Percentiles rank a stretch among this genome's conserved stretches.
Evolutionary conservation across 1,140 invertebrate genomes (phyloP).

Genomic region (Temnothorax nylanderi): DNA sequence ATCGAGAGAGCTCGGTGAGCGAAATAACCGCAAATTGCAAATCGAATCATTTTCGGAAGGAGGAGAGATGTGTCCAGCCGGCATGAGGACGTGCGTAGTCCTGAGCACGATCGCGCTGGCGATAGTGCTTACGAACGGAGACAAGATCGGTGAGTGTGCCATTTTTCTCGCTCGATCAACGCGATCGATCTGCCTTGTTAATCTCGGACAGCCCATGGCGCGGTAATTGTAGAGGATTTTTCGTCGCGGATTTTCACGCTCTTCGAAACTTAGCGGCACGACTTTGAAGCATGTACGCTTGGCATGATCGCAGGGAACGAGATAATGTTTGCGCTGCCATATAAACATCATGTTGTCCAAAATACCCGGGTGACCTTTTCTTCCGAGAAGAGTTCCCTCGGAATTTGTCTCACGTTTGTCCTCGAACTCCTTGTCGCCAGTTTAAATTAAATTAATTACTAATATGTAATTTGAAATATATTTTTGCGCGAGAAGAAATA

Average conservation of each 20-base stretch:
- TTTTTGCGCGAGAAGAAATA: neutral
- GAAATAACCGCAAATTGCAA: neutral
- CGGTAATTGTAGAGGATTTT: neutral
- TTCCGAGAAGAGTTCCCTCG: neutral
- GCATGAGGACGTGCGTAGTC: neutral
- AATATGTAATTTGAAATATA: neutral
- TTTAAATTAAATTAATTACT: neutral
- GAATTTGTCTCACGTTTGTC: neutral
- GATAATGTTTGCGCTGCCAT: neutral
- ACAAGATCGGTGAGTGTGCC: conserved; percentile 10
- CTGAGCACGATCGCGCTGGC: neutral
- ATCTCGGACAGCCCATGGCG: neutral
- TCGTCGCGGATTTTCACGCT: neutral
- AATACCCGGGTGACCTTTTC: conserved; percentile 19
- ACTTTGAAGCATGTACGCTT: neutral
- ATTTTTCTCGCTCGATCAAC: neutral
- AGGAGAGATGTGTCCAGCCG: neutral
- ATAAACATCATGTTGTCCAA: neutral
- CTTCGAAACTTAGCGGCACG: neutral
- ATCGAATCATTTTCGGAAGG: neutral
- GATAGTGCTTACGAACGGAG: neutral
- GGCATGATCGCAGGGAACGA: neutral
- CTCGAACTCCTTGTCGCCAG: neutral
- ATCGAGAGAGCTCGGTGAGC: neutral
- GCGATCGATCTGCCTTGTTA: neutral